Evolutionary conservation across 2,113 vertebrate species (phyloP), one percentile per base, ranked within the genome.

Genomic region (Ifrita kowaldi): DNA sequence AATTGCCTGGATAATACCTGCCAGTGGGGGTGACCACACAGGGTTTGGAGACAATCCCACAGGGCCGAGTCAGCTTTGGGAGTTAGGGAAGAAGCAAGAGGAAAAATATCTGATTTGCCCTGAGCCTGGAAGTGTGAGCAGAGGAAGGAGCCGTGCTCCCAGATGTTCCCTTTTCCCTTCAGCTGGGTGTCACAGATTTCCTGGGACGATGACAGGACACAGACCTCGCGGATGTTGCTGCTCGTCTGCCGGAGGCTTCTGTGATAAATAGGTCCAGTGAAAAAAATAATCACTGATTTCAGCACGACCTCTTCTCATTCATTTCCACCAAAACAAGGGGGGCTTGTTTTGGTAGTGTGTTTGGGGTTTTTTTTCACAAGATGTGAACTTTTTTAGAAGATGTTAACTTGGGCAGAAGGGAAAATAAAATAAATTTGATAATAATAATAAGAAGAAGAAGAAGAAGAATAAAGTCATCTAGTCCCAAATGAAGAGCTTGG

Each of bases 1-100:
- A 80, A 68, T 23, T 19, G 7, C 13, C 6, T 26, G 37, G 60
- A 44, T 69, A 84, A 65, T 60, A 79, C 62, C 59, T 87, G 53
- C 33, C 1, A 0, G 5, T 15, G n/a, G 16, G 13, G 7, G 19
- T 37, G 65, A 37, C 20, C 30, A 35, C 27, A 28, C 0, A 52
- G 27, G 23, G 8, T 7, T 69, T 53, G 37, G 39, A 78, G 18
- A 18, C 1, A 0, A 3, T 11, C 0, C 0, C 2, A 0, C 27
- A 46, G 17, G 44, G 32, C 21, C 39, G 39, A 64, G 13, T 5
- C 37, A n/a, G 46, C 18, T 68, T 37, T 33, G 52, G 28, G 47
- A 70, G 28, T 7, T 16, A 49, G 6, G 33, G 9, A 73, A 69
- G 64, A 67, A n/a, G 11, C 7, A 83, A 62, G 52, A 90, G 52